Base-by-base conservation (phyloP, 2,113 vertebrate genomes). In the Kryptolebias marmoratus region DNA sequence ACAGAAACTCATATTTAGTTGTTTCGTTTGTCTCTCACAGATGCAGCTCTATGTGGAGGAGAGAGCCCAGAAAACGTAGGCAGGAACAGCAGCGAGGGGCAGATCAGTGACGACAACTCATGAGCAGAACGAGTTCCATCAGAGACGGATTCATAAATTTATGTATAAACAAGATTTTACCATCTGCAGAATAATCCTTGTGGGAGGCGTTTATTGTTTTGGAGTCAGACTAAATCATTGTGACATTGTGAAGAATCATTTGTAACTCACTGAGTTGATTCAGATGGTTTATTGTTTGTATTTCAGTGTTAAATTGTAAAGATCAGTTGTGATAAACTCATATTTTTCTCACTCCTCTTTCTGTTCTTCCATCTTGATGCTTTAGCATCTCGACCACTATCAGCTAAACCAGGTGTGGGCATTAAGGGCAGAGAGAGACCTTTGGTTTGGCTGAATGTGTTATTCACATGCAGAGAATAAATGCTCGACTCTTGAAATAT, bases 1-100 rank as follows among this genome's bases (percentile, higher is more conserved):
- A 31, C 12, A 36, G 5, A 5, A 11, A 14, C 15, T 49, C 22
- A 44, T 57, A 10, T 62, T 14, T 45, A 2, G 12, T 74, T 53
- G 2, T 5, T 39, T 44, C 42, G 11, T 54, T 36, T 70, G 1
- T 52, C 57, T 67, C 44, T 53, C 31, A 81, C 66, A 99, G 98
- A 99, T 99, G 98, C 98, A 99, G 90, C 94, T 99, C 0, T 99
- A 99, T 0, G 98, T 99, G 55, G 98, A 99, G 82, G 98, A 99
- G 61, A 91, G 95, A 77, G 95, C 96, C 39, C 96, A 96, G 70
- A 99, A 99, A 73, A 88, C 72, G 27, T 89, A 91, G 76, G 4
- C 15, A 54, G 57, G 32, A 48, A 16, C 3, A 18, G 44, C 4
- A 16, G 31, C 59, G 2, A 45, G 45, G 18, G 4, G 16, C n/a